Percentiles rank a stretch among this genome's conserved stretches.
Conservation (phyloP, 2,888 invertebrate species). For the Tetrapedia diversipes region DNA sequence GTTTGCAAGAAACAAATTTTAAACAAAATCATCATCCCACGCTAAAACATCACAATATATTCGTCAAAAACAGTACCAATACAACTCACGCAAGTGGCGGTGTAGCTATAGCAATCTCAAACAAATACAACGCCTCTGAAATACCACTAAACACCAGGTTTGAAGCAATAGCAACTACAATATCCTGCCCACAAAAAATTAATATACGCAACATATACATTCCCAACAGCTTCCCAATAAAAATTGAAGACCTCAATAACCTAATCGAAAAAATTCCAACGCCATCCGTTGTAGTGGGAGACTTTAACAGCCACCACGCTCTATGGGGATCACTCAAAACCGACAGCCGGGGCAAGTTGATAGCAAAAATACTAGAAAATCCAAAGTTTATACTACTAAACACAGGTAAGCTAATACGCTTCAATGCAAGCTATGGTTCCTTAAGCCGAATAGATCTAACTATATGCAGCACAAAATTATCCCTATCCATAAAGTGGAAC, state of each 20-base stretch:
- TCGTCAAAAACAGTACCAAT: too few species aligned
- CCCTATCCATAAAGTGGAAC: not conserved
- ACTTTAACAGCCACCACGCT: slow-evolving; percentile 13
- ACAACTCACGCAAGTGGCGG: not conserved
- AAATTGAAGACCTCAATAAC: not conserved
- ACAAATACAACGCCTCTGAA: not conserved
- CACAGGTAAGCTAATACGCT: too few species aligned
- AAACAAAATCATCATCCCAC: not conserved
- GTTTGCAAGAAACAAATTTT: not conserved
- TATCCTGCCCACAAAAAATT: not conserved
- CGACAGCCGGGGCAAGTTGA: not conserved
- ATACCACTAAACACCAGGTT: not conserved
- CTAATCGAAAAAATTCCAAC: slow-evolving; percentile 7
- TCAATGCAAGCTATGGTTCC: too few species aligned
- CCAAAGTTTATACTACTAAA: not conserved
- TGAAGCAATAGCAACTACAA: slow-evolving; percentile 14
- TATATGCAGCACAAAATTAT: slow-evolving; percentile 6
- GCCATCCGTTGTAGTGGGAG: not conserved
- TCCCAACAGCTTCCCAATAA: not conserved
- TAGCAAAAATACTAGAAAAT: not conserved
- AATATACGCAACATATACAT: not conserved
- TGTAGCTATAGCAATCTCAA: not conserved
- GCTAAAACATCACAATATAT: not conserved
- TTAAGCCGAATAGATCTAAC: slow-evolving; percentile 7
- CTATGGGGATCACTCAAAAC: not conserved